Percentiles rank a stretch among this genome's conserved stretches.
phyloP scores from a whole-genome alignment of 1,140 invertebrate species.

The Drosophila sucinea region DNA sequence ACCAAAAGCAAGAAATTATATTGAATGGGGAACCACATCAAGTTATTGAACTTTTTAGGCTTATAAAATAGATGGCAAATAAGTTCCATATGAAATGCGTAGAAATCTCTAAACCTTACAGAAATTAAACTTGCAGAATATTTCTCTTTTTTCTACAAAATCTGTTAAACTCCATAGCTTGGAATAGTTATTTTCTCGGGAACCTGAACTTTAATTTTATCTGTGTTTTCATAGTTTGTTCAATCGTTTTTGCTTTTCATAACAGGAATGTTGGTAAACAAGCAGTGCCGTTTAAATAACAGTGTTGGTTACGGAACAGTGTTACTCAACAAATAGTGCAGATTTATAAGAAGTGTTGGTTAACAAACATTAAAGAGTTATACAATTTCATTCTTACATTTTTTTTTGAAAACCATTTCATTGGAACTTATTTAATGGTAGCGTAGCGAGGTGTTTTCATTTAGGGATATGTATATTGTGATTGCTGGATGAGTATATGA shows the following conservation, averaged over 20 bases:
- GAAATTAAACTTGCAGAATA: not conserved
- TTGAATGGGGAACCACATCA: constrained; percentile 50
- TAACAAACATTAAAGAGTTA: too few relatives aligned
- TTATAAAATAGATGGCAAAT: constrained; percentile 10
- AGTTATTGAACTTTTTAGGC: constrained; percentile 54
- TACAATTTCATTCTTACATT: too few relatives aligned
- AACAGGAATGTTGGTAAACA: too few relatives aligned
- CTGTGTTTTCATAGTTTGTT: too few relatives aligned
- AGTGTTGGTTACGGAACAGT: too few relatives aligned
- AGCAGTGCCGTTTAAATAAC: too few relatives aligned
- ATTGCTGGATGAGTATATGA: constrained; percentile 4
- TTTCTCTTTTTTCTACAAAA: not conserved
- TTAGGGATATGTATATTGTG: constrained; percentile 5
- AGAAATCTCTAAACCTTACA: not conserved
- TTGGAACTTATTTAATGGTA: constrained; percentile 2
- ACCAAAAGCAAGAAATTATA: constrained; percentile 45
- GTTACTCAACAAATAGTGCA: too few relatives aligned
- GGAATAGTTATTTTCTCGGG: too few relatives aligned
- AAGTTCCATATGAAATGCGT: not conserved
- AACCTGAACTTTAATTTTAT: too few relatives aligned
- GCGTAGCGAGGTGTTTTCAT: not conserved
- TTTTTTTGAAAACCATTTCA: not conserved
- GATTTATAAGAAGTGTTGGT: too few relatives aligned
- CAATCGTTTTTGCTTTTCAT: too few relatives aligned
- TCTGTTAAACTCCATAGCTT: not conserved